Conservation (phyloP, 1,140 invertebrate genomes). For the Pogonomyrmex californicus region DNA sequence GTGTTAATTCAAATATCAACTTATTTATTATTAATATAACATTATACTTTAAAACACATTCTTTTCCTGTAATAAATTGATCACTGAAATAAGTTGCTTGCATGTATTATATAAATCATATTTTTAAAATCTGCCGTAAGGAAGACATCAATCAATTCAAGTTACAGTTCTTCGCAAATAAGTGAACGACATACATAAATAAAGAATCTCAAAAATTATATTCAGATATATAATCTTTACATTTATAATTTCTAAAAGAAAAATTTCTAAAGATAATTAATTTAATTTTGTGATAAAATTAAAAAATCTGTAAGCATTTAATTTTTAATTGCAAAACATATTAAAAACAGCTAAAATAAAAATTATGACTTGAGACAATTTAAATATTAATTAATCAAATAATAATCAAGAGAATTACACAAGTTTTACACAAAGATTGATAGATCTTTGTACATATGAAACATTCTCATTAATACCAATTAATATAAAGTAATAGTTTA, state of each 20-base stretch:
- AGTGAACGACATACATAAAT: neutral
- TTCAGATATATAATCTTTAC: neutral
- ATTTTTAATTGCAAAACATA: slow-evolving; percentile 11
- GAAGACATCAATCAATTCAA: neutral
- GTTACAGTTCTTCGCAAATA: neutral
- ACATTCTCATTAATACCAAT: neutral
- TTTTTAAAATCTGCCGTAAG: neutral
- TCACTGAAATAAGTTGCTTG: neutral
- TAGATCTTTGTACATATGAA: slow-evolving; percentile 6
- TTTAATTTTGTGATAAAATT: neutral
- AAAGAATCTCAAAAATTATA: neutral
- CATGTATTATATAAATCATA: neutral
- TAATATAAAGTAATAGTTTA: neutral
- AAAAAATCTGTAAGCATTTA: neutral
- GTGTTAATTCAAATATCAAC: neutral
- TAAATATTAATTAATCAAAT: neutral
- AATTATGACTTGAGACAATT: neutral
- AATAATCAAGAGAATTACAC: neutral
- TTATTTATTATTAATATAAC: neutral
- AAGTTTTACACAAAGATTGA: slow-evolving; percentile 3
- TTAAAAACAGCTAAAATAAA: neutral
- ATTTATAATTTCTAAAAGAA: slow-evolving; percentile 4
- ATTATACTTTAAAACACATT: neutral
- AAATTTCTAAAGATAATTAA: neutral
- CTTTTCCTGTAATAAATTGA: neutral